Conservation (phyloP, 2,797 vertebrate genomes). For the Alca torda region DNA sequence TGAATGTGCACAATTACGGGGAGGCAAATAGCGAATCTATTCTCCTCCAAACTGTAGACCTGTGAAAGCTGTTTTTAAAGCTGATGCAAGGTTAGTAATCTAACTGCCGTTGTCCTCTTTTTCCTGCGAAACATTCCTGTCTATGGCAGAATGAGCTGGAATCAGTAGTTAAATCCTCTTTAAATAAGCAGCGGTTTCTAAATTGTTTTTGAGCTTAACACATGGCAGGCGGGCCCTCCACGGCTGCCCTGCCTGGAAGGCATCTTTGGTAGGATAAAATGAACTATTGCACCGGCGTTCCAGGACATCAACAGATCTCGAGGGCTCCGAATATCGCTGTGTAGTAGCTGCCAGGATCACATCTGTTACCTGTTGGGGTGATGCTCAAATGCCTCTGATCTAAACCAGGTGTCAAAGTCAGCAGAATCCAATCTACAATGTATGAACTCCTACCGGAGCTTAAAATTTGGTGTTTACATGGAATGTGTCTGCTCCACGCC, state of each 20-base stretch:
- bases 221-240: background rate
- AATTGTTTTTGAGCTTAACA: conserved; percentile 36
- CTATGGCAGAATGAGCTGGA: conserved; percentile 32
- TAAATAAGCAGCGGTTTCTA: conserved; percentile 37
- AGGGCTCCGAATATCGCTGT: background rate
- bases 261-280: background rate
- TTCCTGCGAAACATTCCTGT: background rate
- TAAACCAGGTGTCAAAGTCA: background rate
- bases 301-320: background rate
- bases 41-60: background rate
- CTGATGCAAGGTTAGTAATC: background rate
- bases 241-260: background rate
- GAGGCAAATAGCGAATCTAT: background rate
- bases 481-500: background rate
- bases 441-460: background rate
- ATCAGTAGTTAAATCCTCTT: conserved; percentile 46
- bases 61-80: background rate
- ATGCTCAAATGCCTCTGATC: background rate
- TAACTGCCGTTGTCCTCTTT: background rate
- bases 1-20: background rate
- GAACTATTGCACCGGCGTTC: background rate
- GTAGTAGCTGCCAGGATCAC: background rate
- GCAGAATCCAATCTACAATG: background rate
- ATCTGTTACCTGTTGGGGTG: background rate
- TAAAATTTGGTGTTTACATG: background rate